Base-by-base conservation (phyloP, 2,797 vertebrate genomes). In the Australoheros facetus region DNA sequence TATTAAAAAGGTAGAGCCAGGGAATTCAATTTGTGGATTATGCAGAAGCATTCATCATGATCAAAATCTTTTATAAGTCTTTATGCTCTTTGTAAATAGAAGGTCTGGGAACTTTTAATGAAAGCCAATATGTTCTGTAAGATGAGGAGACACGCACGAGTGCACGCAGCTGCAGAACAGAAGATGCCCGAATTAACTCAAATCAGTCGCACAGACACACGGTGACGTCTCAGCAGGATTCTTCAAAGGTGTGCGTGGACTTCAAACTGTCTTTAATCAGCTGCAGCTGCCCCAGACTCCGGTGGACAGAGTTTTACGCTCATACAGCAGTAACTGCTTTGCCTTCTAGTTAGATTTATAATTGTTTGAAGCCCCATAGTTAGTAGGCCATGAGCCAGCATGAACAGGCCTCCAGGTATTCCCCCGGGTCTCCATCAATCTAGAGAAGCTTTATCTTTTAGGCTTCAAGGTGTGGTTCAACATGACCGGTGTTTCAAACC, bases 1-100 rank as follows among this genome's bases (percentile, higher is more conserved):
- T n/a, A 32, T 51, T 69, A 0, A 53, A 69, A 78, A 84, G 80
- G 78, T 82, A 62, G 53, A 80, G 12, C 23, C 75, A 55, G 42
- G 71, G 60, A 76, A 7, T 78, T 60, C 3, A 57, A 23, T 3
- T 10, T 0, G 28, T 4, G 0, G 19, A 69, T 69, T 32, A 19
- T 51, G 64, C 64, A n/a, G 11, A n/a, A 32, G 45, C 45, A 13
- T 32, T 69, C 19, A 69, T 56, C 55, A 26, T 26, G 4, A 55
- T 6, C 11, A 3, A 23, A 5, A 7, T 69, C 42, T 8, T 69
- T 51, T 51, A 69, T 3, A 30, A 5, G 64, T 69, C 45, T 51
- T 51, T 69, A 30, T n/a, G 26, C 17, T 11, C 3, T 53, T 19
- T 14, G 45, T 32, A n/a, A 51, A 51, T 30, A 69, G 32, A 26